Evolutionary conservation across 2,113 vertebrate species (phyloP).

Genomic region (Oreotrochilus melanogaster): DNA sequence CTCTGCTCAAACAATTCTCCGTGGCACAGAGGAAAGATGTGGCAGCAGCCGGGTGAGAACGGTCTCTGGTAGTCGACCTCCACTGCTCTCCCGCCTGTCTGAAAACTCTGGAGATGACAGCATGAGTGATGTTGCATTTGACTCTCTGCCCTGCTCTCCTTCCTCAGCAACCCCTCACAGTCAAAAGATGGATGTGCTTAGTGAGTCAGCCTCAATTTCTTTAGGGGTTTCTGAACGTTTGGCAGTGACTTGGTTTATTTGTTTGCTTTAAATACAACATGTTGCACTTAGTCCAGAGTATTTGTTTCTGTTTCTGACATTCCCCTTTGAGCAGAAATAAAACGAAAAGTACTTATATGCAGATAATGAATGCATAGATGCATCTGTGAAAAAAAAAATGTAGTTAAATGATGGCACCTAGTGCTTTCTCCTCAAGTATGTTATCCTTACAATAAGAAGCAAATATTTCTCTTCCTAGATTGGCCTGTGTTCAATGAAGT

Average conservation of each 20-base stretch:
- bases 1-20: constrained; percentile 89
- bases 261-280: background rate
- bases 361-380: background rate
- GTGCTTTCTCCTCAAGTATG: background rate
- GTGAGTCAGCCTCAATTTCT: constrained; percentile 61
- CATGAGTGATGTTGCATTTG: constrained; percentile 85
- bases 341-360: background rate
- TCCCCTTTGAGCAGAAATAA: background rate
- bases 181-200: constrained; percentile 74
- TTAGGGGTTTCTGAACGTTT: background rate
- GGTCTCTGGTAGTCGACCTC: constrained; percentile 84
- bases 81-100: constrained; percentile 85
- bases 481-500: constrained; percentile 84
- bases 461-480: constrained; percentile 74
- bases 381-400: background rate
- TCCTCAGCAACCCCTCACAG: constrained; percentile 81
- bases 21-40: constrained; percentile 93
- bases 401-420: background rate
- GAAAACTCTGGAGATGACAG: constrained; percentile 92
- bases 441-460: background rate
- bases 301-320: background rate
- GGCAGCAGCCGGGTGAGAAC: constrained; percentile 90
- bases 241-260: background rate
- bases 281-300: background rate
- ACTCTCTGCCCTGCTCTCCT: constrained; percentile 91